These are phyloP conservation scores for Synergus umbraculus DNA, from an alignment of 2,888 invertebrate species.

Conservation along the genomic window DNA sequence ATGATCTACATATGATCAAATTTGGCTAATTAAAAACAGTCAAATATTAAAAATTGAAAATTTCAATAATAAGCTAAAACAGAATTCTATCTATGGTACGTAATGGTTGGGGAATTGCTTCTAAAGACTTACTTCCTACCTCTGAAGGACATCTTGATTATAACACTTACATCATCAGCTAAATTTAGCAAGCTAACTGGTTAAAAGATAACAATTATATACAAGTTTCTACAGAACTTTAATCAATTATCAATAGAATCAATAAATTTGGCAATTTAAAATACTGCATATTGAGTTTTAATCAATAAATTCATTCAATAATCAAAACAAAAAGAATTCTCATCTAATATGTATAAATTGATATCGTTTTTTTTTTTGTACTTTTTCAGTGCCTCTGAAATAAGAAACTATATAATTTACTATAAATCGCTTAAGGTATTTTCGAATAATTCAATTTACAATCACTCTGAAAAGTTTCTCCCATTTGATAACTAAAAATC, in stretches of 20 bases:
- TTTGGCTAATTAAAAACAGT: too few species aligned
- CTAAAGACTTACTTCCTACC: background rate
- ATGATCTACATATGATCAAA: background rate
- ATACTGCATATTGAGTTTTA: background rate
- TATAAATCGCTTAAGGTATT: background rate
- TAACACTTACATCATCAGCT: slow-evolving; percentile 13
- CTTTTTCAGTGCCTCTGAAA: background rate
- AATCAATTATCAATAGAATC: slow-evolving; percentile 3
- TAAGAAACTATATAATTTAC: background rate
- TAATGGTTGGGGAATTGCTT: slow-evolving; percentile 6
- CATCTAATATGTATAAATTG: background rate
- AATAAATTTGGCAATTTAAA: slow-evolving; percentile 18
- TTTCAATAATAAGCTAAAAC: background rate
- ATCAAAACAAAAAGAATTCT: background rate
- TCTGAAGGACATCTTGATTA: slow-evolving; percentile 7
- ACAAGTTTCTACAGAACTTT: background rate
- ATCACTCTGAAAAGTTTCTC: background rate
- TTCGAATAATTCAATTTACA: slow-evolving; percentile 6
- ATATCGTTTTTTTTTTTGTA: background rate
- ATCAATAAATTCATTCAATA: background rate
- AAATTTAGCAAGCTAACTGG: background rate
- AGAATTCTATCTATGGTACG: background rate
- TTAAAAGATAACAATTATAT: background rate
- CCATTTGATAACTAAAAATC: background rate
- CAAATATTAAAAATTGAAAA: background rate